Evolutionary conservation across 1,140 invertebrate species (phyloP).

Genomic region (Mycetomoellerius zeteki): DNA sequence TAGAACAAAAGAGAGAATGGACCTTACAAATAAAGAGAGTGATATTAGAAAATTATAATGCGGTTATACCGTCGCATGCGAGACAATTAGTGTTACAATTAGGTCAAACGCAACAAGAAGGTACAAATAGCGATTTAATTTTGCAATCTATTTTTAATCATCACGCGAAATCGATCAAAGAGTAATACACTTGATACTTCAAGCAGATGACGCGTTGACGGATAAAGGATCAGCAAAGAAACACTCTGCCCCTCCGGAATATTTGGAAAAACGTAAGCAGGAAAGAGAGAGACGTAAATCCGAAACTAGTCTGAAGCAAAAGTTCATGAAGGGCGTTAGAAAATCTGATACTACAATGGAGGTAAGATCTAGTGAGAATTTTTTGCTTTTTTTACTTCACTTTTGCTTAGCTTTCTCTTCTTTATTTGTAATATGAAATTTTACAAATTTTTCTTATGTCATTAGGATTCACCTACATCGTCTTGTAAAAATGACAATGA

Average conservation of each 20-base stretch:
- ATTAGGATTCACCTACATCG: constrained; percentile 82
- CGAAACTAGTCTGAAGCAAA: constrained; percentile 89
- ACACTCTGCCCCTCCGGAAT: constrained; percentile 94
- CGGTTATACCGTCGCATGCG: constrained; percentile 97
- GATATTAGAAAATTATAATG: constrained; percentile 97
- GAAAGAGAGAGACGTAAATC: constrained; percentile 91
- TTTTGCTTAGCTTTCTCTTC: not conserved
- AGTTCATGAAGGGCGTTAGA: constrained; percentile 86
- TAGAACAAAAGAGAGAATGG: constrained; percentile 98
- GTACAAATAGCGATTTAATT: constrained; percentile 79
- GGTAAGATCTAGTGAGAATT: constrained; percentile 74
- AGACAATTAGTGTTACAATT: constrained; percentile 97
- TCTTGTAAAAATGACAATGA: constrained; percentile 79
- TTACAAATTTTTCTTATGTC: not conserved
- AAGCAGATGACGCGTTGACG: constrained; percentile 74
- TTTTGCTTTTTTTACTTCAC: not conserved
- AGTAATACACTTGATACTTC: not conserved
- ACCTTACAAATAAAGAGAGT: constrained; percentile 95
- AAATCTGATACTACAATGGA: constrained; percentile 85
- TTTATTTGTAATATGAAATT: not conserved
- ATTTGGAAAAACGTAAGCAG: constrained; percentile 93
- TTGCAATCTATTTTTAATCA: not conserved
- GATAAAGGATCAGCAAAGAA: constrained; percentile 89
- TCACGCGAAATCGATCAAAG: not conserved
- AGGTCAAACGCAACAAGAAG: constrained; percentile 92